phyloP scores from a whole-genome alignment of 2,113 vertebrate genomes.

The Bos javanicus region DNA sequence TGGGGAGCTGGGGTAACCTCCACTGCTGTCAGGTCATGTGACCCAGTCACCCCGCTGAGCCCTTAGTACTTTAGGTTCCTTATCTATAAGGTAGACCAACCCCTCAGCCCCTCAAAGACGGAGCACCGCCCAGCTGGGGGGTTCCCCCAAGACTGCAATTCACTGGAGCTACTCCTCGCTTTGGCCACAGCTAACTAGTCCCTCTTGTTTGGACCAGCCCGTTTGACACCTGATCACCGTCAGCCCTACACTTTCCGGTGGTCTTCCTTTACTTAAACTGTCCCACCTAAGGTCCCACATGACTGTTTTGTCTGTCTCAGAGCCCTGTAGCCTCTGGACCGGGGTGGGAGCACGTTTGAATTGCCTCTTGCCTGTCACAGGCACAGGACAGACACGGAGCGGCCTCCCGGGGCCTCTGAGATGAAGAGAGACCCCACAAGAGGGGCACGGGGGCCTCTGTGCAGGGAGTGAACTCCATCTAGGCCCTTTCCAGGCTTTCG shows the following conservation, averaged over 20 bases:
- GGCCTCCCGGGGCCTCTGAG: background rate
- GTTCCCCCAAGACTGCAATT: background rate
- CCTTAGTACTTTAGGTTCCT: background rate
- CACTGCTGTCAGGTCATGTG: background rate
- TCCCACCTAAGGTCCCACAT: background rate
- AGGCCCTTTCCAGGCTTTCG: background rate
- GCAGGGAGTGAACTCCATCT: background rate
- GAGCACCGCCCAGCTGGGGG: too few relatives aligned
- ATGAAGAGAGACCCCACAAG: background rate
- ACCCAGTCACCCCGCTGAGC: background rate
- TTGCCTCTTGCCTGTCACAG: background rate
- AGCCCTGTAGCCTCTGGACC: background rate
- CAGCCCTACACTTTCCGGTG: background rate
- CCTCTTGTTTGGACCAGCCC: background rate
- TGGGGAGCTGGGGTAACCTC: background rate
- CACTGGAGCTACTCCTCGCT: fast-evolving
- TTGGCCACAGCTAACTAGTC: fast-evolving
- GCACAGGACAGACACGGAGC: background rate
- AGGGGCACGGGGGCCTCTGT: background rate
- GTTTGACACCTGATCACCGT: background rate
- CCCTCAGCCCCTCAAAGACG: background rate
- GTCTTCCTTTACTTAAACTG: background rate
- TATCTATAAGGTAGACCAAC: background rate
- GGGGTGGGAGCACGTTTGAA: too few relatives aligned
- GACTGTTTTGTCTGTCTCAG: background rate